Evolutionary conservation across 1,140 invertebrate species (phyloP).

Genomic region (Apocrypta bakeri): DNA sequence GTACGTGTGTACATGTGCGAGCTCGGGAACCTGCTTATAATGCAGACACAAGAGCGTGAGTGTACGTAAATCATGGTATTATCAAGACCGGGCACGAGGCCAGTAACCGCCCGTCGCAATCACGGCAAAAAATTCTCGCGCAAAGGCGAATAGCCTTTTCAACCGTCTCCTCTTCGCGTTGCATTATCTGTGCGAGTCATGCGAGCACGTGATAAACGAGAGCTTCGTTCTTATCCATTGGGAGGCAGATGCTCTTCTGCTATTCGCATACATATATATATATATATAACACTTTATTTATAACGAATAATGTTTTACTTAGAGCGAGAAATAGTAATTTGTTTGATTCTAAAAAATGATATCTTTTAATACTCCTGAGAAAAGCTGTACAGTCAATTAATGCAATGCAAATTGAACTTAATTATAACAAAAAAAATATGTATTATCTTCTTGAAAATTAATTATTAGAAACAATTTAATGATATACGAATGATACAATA

Average conservation of each 20-base stretch:
- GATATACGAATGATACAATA: too few species aligned
- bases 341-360: too few species aligned
- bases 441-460: too few species aligned
- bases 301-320: too few species aligned
- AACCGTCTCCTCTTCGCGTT: neutral
- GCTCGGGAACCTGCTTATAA: neutral
- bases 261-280: neutral
- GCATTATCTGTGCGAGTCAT: neutral
- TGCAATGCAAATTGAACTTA: too few species aligned
- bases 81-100: slow-evolving; percentile 49
- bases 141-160: neutral
- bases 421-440: too few species aligned
- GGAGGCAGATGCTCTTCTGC: neutral
- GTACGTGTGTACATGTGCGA: neutral
- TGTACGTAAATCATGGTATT: slow-evolving; percentile 14
- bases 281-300: too few species aligned
- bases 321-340: too few species aligned
- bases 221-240: neutral
- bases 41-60: neutral
- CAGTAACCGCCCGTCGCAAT: slow-evolving; percentile 54
- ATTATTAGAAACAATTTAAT: too few species aligned
- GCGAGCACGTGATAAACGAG: slow-evolving; percentile 14
- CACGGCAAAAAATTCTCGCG: slow-evolving; percentile 53
- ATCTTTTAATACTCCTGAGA: too few species aligned
- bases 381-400: too few species aligned